phyloP scores from a whole-genome alignment of 2,888 invertebrate genomes.

The Cloeon dipterum region DNA sequence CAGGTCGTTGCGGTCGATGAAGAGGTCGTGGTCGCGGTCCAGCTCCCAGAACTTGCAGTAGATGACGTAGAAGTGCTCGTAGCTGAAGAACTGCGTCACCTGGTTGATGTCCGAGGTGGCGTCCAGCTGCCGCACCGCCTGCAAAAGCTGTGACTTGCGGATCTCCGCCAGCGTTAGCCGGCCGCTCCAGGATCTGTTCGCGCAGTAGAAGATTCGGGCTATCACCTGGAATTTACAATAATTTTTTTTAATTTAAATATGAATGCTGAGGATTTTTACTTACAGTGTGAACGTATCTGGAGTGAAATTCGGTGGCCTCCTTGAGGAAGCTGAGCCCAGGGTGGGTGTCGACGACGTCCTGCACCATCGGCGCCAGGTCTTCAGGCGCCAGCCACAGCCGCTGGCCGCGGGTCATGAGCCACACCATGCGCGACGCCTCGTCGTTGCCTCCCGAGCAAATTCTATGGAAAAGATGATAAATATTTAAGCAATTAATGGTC shows the following conservation, averaged over 20 bases:
- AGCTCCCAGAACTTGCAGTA: constrained; percentile 99
- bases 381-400: constrained; percentile 51
- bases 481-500: too few species aligned
- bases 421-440: constrained; percentile 67
- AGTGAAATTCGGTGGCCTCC: constrained; percentile 96
- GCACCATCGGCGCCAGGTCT: constrained; percentile 81
- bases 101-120: constrained; percentile 96
- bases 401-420: constrained; percentile 54
- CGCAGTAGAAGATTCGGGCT: constrained; percentile 91
- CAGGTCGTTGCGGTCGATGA: constrained; percentile 83
- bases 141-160: constrained; percentile 68
- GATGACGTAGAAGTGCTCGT: constrained; percentile 99
- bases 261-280: constrained; percentile 10
- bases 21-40: constrained; percentile 93
- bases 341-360: constrained; percentile 97
- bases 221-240: constrained; percentile 41
- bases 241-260: not conserved
- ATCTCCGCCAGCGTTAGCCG: constrained; percentile 72
- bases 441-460: constrained; percentile 68
- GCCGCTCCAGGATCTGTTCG: constrained; percentile 94
- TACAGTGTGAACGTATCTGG: constrained; percentile 93
- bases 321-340: constrained; percentile 92
- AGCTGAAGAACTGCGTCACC: constrained; percentile 52
- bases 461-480: too few species aligned
- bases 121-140: constrained; percentile 52